These are phyloP conservation scores for Bhutanitis thaidina DNA, from an alignment of 2,888 invertebrate species.

Conservation along the genomic window DNA sequence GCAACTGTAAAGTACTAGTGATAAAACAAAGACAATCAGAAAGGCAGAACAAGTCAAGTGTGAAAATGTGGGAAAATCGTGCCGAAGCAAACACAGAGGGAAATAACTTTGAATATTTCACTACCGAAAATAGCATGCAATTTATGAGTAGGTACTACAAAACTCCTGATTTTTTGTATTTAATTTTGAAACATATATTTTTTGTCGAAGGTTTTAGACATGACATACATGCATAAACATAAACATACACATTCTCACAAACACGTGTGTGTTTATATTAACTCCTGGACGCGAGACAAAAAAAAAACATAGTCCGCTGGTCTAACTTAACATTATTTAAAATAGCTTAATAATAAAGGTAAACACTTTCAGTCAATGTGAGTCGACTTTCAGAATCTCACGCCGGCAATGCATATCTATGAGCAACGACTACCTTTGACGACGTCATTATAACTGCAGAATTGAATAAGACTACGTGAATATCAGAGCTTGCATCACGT, in stretches of 20 bases:
- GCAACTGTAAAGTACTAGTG: neutral
- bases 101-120: slow-evolving; percentile 8
- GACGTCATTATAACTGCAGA: slow-evolving; percentile 4
- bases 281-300: no score
- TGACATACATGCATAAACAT: no score
- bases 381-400: slow-evolving; percentile 11
- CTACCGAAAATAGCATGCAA: neutral
- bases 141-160: neutral
- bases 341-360: no score
- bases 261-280: no score
- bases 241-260: no score
- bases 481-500: neutral
- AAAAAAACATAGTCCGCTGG: no score
- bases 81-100: neutral
- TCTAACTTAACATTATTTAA: no score
- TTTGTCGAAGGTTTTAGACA: no score
- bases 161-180: no score
- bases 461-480: slow-evolving; percentile 4
- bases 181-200: no score
- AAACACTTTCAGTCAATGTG: no score
- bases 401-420: slow-evolving; percentile 3
- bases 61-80: slow-evolving; percentile 4
- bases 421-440: neutral
- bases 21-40: neutral
- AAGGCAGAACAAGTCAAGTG: neutral